Evolutionary conservation across 1,140 invertebrate species (phyloP), one percentile per base, ranked within the genome.

Genomic region (Leptestheria dahalacensis): DNA sequence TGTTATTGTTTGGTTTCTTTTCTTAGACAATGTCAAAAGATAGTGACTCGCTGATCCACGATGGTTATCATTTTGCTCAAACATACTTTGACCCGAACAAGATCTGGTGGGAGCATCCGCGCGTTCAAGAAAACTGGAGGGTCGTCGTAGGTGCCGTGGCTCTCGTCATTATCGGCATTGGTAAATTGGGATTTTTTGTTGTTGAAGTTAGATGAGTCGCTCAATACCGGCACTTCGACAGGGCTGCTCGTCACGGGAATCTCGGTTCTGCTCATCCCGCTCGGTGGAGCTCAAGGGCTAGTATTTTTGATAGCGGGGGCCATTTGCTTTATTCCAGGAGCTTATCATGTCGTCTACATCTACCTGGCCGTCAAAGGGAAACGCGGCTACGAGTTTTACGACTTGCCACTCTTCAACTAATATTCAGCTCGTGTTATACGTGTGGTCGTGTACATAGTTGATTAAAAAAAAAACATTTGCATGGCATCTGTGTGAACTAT

Each of bases 51-150:
- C 75, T 87, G n/a, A 87, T 88, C 62, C 83, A 85, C 67, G 83
- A 85, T 72, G 72, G 70, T 23, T 48, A 64, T 49, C 64, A 64
- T 33, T 69, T 66, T 46, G 64, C 66, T 24, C 62, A 65, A 50
- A 67, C 68, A 49, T 67, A 68, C 47, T 70, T 69, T 64, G 72
- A 72, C 62, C 65, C 68, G 6, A 67, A 66, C 46, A 69, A 71
- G 69, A 80, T 84, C 61, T 88, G 86, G 76, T 86, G 84, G 76
- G 79, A 80, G 49, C 86, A 89, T 72, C 86, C 86, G 1, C 87
- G 88, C 73, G 82, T 89, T 24, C 72, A 79, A 64, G 85, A 90
- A 68, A 88, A 90, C 68, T 88, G 86, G 86, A 82, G 84, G 68
- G 85, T 87, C 64, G 85, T 90, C 2, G 74, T 85, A 62, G 85